phyloP scores from a whole-genome alignment of 1,140 invertebrate species.

The Hyposmocoma kahamanoa region DNA sequence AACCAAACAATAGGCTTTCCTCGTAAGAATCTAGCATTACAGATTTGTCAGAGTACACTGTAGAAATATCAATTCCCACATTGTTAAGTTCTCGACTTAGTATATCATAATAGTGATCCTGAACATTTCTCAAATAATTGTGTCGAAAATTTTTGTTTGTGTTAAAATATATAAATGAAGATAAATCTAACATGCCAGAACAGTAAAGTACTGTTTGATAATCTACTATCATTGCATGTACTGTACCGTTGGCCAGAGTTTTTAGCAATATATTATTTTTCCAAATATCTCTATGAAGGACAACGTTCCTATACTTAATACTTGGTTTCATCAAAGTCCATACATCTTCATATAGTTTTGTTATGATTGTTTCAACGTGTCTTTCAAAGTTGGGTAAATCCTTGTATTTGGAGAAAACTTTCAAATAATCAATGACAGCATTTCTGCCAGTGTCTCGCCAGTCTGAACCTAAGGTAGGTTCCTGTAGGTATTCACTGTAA shows the following conservation, averaged over 20 bases:
- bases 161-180: constrained; percentile 71
- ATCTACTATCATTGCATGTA: constrained; percentile 75
- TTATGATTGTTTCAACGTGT: constrained; percentile 31
- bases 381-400: constrained; percentile 24
- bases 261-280: constrained; percentile 78
- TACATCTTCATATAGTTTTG: constrained; percentile 49
- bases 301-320: constrained; percentile 69
- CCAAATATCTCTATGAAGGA: constrained; percentile 78
- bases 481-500: constrained; percentile 68
- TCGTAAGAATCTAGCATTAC: constrained; percentile 45
- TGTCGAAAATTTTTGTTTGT: constrained; percentile 58
- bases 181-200: constrained; percentile 69
- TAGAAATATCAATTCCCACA: constrained; percentile 39
- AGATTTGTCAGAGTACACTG: constrained; percentile 42
- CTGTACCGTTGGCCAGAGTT: constrained; percentile 47
- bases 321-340: constrained; percentile 67
- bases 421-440: constrained; percentile 64
- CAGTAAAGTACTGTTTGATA: constrained; percentile 77
- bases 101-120: constrained; percentile 62
- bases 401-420: constrained; percentile 49
- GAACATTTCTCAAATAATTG: constrained; percentile 37
- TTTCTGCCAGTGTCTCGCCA: constrained; percentile 64
- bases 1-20: constrained; percentile 60
- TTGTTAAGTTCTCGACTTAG: constrained; percentile 50
- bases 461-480: constrained; percentile 35